Evolutionary conservation across 2,888 invertebrate species (phyloP).

Genomic region (Notodonta dromedarius): DNA sequence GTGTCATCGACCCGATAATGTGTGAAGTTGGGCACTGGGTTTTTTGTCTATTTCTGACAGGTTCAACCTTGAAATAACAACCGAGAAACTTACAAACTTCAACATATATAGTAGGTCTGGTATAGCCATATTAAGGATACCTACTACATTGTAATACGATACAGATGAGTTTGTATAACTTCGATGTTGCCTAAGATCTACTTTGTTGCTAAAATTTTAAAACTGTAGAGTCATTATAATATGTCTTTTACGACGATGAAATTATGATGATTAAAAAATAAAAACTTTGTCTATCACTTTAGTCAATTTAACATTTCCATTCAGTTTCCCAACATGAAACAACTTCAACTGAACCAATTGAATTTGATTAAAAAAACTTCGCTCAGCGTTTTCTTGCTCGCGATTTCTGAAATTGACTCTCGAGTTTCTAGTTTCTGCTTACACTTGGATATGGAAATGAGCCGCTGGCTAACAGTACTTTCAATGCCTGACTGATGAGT

Average conservation of each 20-base stretch:
- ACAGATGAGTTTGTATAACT: too few species aligned
- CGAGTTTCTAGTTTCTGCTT: constrained; percentile 5
- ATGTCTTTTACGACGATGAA: too few species aligned
- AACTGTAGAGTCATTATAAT: too few species aligned
- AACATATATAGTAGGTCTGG: too few species aligned
- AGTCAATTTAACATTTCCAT: constrained; percentile 12
- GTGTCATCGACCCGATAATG: constrained; percentile 46
- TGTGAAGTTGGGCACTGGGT: constrained; percentile 38
- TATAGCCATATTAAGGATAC: too few species aligned
- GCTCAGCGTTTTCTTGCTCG: not conserved
- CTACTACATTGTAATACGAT: too few species aligned
- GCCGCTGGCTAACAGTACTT: not conserved
- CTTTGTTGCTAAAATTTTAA: too few species aligned
- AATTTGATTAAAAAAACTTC: constrained; percentile 6
- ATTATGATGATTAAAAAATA: not conserved
- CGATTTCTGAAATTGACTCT: constrained; percentile 4
- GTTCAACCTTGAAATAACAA: too few species aligned
- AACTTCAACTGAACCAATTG: constrained; percentile 14
- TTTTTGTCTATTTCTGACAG: constrained; percentile 4
- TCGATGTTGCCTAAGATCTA: too few species aligned
- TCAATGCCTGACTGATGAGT: not conserved
- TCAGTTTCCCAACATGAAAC: constrained; percentile 9
- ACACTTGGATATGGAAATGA: constrained; percentile 3
- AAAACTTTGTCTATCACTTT: not conserved
- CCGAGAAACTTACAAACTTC: too few species aligned